phyloP scores from a whole-genome alignment of 2,888 invertebrate genomes.

The Leptinotarsa juncta region DNA sequence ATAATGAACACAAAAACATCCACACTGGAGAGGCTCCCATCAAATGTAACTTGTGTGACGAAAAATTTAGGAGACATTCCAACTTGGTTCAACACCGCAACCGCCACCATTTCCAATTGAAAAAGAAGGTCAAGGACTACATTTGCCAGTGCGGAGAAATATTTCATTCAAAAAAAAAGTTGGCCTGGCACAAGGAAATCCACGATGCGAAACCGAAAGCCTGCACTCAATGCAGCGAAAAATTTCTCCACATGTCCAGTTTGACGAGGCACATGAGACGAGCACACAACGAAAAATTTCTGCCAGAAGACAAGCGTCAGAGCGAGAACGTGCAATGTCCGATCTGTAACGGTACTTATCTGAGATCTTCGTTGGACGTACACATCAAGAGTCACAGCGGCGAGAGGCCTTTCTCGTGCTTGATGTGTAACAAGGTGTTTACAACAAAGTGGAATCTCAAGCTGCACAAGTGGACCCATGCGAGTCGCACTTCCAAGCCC shows the following conservation, averaged over 20 bases:
- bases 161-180: conserved; percentile 85
- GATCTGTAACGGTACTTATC: conserved; percentile 80
- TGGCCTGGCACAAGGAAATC: conserved; percentile 86
- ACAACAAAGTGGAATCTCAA: conserved; percentile 92
- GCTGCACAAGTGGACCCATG: conserved; percentile 90
- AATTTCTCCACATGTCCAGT: conserved; percentile 86
- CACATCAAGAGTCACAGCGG: conserved; percentile 85
- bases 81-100: conserved; percentile 88
- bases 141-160: conserved; percentile 77
- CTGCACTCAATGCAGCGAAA: conserved; percentile 86
- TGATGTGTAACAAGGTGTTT: conserved; percentile 86
- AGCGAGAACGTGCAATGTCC: conserved; percentile 82
- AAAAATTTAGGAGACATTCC: conserved; percentile 84
- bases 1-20: conserved; percentile 84
- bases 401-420: conserved; percentile 81
- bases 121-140: conserved; percentile 72
- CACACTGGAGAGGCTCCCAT: conserved; percentile 86
- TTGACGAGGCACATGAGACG: conserved; percentile 86
- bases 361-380: conserved; percentile 82
- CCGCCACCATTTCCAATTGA: conserved; percentile 79
- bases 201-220: conserved; percentile 86
- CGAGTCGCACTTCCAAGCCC: conserved; percentile 84
- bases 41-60: conserved; percentile 83
- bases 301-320: conserved; percentile 72
- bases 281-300: conserved; percentile 82